Evolutionary conservation across 2,797 vertebrate species (phyloP).

Genomic region (Clamator glandarius): DNA sequence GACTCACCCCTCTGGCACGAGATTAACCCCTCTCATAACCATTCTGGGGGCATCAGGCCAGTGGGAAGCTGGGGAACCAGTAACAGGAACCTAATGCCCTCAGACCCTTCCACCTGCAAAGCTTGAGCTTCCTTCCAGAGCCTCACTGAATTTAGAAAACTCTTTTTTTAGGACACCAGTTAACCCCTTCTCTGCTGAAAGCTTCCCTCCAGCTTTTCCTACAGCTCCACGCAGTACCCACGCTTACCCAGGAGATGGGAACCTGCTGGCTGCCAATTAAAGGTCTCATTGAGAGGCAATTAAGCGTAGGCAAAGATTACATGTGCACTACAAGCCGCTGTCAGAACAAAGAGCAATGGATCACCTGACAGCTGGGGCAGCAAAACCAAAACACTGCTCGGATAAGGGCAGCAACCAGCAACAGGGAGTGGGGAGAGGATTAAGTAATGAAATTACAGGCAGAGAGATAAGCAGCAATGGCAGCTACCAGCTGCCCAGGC

Average conservation of each 20-base stretch:
- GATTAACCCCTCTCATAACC: not conserved
- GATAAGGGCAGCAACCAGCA: not conserved
- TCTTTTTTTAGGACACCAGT: not conserved
- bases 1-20: constrained; percentile 12
- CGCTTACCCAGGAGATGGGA: not conserved
- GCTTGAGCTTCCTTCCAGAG: not conserved
- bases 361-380: not conserved
- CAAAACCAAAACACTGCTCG: not conserved
- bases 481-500: not conserved
- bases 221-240: accelerated
- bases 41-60: not conserved
- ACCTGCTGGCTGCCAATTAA: not conserved
- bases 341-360: constrained; percentile 40
- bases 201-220: not conserved
- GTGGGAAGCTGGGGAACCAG: not conserved
- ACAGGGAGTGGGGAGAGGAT: not conserved
- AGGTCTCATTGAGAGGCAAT: not conserved
- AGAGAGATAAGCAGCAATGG: not conserved
- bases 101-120: not conserved
- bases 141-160: not conserved
- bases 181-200: not conserved
- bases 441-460: not conserved
- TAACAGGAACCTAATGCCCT: not conserved
- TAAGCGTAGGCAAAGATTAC: not conserved
- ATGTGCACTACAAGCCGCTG: not conserved